Evolutionary conservation across 2,113 vertebrate species (phyloP).

Genomic region (Macrotus californicus): DNA sequence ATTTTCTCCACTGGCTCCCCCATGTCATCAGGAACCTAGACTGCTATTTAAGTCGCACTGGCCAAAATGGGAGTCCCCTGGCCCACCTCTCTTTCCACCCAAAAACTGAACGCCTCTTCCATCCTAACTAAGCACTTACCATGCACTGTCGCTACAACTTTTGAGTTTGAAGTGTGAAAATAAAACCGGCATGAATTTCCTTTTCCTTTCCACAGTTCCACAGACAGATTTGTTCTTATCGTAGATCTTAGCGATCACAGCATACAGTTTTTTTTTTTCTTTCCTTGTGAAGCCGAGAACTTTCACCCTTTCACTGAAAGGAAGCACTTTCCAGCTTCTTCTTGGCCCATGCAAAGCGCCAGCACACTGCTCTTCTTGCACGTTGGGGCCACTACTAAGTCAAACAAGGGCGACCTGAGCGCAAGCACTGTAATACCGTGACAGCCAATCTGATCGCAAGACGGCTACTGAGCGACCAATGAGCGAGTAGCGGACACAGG

Average conservation of each 20-base stretch:
- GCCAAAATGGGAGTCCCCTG: neutral
- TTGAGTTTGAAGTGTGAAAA: neutral
- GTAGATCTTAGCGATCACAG: neutral
- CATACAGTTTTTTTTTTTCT: neutral
- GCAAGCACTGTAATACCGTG: neutral
- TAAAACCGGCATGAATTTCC: neutral
- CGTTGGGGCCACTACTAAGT: neutral
- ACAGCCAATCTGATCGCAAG: neutral
- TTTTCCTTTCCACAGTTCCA: neutral
- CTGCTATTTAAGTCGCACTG: neutral
- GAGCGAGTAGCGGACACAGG: neutral
- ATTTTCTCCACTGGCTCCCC: neutral
- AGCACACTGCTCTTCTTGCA: neutral
- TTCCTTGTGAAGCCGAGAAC: neutral
- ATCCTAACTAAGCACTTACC: neutral
- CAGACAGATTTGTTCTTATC: neutral
- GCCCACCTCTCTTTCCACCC: neutral
- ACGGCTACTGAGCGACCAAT: neutral
- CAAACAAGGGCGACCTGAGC: neutral
- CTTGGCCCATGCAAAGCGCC: neutral
- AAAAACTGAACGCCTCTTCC: neutral
- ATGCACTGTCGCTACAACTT: neutral
- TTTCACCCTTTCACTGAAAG: neutral
- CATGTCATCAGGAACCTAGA: neutral
- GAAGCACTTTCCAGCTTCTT: neutral